A percentile compares a stretch with the other conserved stretches of the same genome.
Evolutionary conservation across 1,140 invertebrate genomes (phyloP).

Genomic region (Parapsyche elsis): DNA sequence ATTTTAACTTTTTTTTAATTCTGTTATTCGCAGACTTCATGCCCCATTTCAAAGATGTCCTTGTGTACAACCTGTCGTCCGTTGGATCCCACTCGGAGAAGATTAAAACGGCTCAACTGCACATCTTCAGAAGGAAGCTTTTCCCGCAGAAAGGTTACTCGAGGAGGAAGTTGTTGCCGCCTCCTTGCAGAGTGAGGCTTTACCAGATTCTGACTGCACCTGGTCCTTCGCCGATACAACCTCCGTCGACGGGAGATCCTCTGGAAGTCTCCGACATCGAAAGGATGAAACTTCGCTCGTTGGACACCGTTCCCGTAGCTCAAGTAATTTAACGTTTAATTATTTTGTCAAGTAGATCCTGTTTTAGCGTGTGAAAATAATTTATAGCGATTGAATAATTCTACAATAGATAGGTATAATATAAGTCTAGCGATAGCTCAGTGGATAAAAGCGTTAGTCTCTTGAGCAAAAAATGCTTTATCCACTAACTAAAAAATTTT

Average conservation of each 20-base stretch:
- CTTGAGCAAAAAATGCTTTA: too few species aligned
- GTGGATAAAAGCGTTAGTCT: too few species aligned
- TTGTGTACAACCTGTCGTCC: conserved; percentile 47
- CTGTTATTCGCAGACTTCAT: conserved; percentile 48
- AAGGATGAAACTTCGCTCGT: conserved; percentile 47
- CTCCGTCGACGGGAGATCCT: conserved; percentile 15
- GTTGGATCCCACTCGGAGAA: conserved; percentile 36
- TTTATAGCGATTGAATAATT: not conserved
- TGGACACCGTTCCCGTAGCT: conserved; percentile 48
- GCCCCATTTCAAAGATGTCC: conserved; percentile 50
- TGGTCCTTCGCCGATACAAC: conserved; percentile 13
- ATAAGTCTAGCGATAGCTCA: too few species aligned
- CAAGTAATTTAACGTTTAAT: conserved; percentile 40
- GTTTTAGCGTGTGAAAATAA: too few species aligned
- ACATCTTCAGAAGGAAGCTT: conserved; percentile 47
- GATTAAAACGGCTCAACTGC: conserved; percentile 46
- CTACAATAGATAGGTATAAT: too few species aligned
- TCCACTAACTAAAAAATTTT: too few species aligned
- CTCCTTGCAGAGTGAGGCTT: conserved; percentile 50
- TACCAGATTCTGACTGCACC: conserved; percentile 46
- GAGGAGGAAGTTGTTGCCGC: conserved; percentile 29
- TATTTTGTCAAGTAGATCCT: not conserved
- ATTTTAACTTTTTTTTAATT: not conserved
- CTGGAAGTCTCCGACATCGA: conserved; percentile 43
- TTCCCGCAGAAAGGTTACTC: conserved; percentile 24